Percentiles rank a stretch among this genome's conserved stretches.
These are phyloP conservation scores for Tenthredo livida DNA, from an alignment of 2,888 invertebrate genomes.

Conservation along the genomic window DNA sequence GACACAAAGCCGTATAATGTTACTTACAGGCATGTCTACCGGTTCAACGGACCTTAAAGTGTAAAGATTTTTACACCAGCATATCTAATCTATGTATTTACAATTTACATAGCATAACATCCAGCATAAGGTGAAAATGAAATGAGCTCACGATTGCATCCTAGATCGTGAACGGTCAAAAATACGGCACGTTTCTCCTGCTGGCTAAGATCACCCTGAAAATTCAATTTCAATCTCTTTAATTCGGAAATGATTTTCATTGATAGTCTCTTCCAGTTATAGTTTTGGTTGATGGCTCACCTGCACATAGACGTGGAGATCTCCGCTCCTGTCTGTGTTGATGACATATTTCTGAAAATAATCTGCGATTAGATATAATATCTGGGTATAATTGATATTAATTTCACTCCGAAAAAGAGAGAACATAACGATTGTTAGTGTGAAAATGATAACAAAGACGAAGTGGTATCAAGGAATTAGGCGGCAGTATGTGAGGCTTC, in stretches of 20 bases:
- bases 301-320: slow-evolving; percentile 89
- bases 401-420: not conserved
- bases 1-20: not conserved
- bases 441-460: not conserved
- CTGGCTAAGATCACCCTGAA: slow-evolving; percentile 89
- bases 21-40: not conserved
- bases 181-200: slow-evolving; percentile 91
- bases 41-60: not conserved
- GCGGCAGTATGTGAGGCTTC: slow-evolving; percentile 11
- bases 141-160: slow-evolving; percentile 87
- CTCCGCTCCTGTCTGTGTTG: slow-evolving; percentile 87
- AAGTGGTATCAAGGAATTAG: not conserved
- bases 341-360: slow-evolving; percentile 85
- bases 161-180: slow-evolving; percentile 93
- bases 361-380: not conserved
- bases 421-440: not conserved
- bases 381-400: not conserved
- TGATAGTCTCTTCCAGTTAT: not conserved
- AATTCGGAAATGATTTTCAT: not conserved
- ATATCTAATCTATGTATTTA: not conserved
- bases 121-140: not conserved
- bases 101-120: not conserved
- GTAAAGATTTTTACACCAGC: not conserved
- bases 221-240: slow-evolving; percentile 62
- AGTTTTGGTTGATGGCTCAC: slow-evolving; percentile 77